phyloP scores from a whole-genome alignment of 2,113 vertebrate species.

The Tapirus terrestris region DNA sequence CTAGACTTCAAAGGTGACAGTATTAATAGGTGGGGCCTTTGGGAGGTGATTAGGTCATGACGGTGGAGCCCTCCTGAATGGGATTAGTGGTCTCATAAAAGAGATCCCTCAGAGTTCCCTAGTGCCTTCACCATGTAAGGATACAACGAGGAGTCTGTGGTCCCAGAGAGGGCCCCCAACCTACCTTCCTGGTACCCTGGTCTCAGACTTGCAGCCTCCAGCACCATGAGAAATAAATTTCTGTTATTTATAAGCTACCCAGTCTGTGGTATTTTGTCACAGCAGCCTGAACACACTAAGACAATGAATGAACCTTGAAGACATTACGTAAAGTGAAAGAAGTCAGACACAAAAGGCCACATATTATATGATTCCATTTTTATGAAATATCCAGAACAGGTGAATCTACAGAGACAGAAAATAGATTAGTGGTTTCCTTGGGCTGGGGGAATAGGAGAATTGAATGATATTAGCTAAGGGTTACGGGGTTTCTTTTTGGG shows the following conservation, averaged over 20 bases:
- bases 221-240: background rate
- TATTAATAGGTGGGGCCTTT: background rate
- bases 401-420: background rate
- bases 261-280: background rate
- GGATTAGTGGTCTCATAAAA: background rate
- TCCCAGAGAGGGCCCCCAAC: too few species aligned
- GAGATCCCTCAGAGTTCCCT: background rate
- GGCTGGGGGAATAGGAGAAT: background rate
- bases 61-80: background rate
- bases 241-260: background rate
- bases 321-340: background rate
- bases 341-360: background rate
- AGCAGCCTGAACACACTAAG: background rate
- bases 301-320: background rate
- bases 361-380: background rate
- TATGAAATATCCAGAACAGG: background rate
- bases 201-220: background rate
- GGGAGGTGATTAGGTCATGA: background rate
- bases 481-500: background rate
- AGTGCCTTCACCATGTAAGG: background rate
- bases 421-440: background rate
- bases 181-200: background rate
- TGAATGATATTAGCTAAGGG: background rate
- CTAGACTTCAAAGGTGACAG: background rate
- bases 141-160: background rate